These are phyloP conservation scores for Drosophila anomalata DNA, from an alignment of 2,888 invertebrate species.

Conservation along the genomic window DNA sequence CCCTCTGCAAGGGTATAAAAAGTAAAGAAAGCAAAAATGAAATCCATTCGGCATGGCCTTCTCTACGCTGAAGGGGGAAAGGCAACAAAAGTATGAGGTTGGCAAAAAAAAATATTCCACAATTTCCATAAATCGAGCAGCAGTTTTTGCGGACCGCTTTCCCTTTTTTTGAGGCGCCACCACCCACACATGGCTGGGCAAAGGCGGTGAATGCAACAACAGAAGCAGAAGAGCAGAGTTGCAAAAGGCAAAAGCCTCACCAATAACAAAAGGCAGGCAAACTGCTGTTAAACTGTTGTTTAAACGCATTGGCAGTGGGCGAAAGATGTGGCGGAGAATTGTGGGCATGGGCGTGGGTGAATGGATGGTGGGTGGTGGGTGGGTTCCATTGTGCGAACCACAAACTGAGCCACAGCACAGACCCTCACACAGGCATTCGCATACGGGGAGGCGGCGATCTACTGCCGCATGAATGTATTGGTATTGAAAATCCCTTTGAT, in stretches of 20 bases:
- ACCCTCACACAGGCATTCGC: conserved; percentile 22
- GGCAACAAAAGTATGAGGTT: conserved; percentile 6
- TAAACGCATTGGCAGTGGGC: conserved; percentile 67
- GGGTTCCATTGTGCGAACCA: conserved; percentile 65
- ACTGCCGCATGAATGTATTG: conserved; percentile 61
- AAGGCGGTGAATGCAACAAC: conserved; percentile 18
- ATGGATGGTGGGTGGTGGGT: not conserved
- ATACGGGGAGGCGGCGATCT: conserved; percentile 36
- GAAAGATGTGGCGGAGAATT: conserved; percentile 3
- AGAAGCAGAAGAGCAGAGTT: conserved; percentile 30
- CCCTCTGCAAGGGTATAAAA: too few relatives aligned
- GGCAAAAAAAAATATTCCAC: conserved; percentile 69
- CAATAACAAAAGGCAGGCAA: conserved; percentile 76
- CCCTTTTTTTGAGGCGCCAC: conserved; percentile 9
- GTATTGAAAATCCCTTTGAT: conserved; percentile 78
- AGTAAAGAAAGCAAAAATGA: conserved; percentile 1
- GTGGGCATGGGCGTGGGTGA: not conserved
- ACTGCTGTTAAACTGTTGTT: conserved; percentile 79
- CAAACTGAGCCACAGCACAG: conserved; percentile 58
- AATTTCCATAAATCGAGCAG: conserved; percentile 72
- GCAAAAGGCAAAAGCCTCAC: conserved; percentile 71
- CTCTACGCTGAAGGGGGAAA: conserved; percentile 4
- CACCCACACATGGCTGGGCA: conserved; percentile 53
- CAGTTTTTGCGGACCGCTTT: not conserved
- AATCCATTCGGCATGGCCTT: not conserved